Evolutionary conservation across 2,888 invertebrate species (phyloP).

Genomic region (Anoplius nigerrimus): DNA sequence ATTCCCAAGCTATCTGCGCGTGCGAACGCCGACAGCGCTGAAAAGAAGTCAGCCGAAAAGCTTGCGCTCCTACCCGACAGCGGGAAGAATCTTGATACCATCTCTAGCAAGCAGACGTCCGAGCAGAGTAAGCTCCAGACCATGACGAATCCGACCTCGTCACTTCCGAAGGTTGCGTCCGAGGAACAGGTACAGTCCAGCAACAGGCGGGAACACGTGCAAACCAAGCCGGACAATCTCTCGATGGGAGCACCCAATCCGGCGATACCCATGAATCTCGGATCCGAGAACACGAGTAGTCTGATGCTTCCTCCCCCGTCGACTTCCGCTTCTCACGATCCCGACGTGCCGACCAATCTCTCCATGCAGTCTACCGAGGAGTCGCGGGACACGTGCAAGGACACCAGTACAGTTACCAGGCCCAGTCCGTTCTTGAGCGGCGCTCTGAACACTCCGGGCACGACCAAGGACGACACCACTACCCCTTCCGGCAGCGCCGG

Average conservation of each 20-base stretch:
- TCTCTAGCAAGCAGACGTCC: conserved; percentile 38
- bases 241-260: conserved; percentile 46
- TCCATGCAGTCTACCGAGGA: conserved; percentile 65
- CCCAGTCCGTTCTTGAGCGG: conserved; percentile 57
- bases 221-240: conserved; percentile 62
- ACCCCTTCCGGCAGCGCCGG: not conserved
- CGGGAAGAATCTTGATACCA: conserved; percentile 55
- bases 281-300: conserved; percentile 37
- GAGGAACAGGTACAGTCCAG: conserved; percentile 43
- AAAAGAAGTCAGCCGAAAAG: conserved; percentile 50
- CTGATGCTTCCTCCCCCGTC: conserved; percentile 51
- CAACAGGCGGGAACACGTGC: conserved; percentile 53
- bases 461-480: conserved; percentile 60
- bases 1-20: conserved; percentile 87
- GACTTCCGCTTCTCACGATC: conserved; percentile 49
- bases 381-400: conserved; percentile 60
- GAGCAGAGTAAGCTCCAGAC: conserved; percentile 44
- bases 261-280: conserved; percentile 46
- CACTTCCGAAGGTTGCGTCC: conserved; percentile 43
- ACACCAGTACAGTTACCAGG: conserved; percentile 52
- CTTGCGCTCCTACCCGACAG: conserved; percentile 47
- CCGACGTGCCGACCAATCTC: conserved; percentile 69
- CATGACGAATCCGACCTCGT: conserved; percentile 37
- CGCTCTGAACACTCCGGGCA: conserved; percentile 54
- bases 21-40: conserved; percentile 63